Conservation (phyloP, 1,140 invertebrate species). For the Nephotettix cincticeps region DNA sequence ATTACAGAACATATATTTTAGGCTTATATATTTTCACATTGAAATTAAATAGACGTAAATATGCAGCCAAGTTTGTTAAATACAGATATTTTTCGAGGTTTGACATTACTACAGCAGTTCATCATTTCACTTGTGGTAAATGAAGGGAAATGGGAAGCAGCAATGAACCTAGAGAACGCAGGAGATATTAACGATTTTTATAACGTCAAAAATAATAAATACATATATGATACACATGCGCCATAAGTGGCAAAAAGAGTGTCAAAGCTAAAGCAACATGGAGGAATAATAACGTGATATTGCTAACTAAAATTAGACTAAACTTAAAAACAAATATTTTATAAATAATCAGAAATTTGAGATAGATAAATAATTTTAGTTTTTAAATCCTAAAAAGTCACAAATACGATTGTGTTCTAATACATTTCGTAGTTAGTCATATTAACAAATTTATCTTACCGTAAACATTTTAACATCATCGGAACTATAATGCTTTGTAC, state of each 20-base stretch:
- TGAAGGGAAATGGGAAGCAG: not conserved
- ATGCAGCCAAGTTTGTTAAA: not conserved
- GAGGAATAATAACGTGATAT: not conserved
- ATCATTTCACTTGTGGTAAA: not conserved
- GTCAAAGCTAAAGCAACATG: not conserved
- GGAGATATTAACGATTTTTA: not conserved
- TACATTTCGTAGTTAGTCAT: no score
- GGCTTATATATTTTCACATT: not conserved
- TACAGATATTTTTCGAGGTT: not conserved
- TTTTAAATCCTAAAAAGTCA: no score
- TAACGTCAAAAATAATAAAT: not conserved
- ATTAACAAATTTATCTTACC: no score
- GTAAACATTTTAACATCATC: no score
- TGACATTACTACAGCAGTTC: not conserved
- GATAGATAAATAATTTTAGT: no score
- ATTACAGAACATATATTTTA: not conserved
- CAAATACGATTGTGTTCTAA: no score
- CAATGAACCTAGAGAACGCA: not conserved
- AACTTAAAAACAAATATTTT: no score
- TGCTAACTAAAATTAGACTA: not conserved
- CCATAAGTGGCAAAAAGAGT: not conserved
- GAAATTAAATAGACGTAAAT: not conserved
- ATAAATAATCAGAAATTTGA: no score
- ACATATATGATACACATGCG: not conserved
- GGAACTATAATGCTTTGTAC: no score